Base-by-base conservation (phyloP, 1,140 invertebrate species). In the Anastrepha obliqua region DNA sequence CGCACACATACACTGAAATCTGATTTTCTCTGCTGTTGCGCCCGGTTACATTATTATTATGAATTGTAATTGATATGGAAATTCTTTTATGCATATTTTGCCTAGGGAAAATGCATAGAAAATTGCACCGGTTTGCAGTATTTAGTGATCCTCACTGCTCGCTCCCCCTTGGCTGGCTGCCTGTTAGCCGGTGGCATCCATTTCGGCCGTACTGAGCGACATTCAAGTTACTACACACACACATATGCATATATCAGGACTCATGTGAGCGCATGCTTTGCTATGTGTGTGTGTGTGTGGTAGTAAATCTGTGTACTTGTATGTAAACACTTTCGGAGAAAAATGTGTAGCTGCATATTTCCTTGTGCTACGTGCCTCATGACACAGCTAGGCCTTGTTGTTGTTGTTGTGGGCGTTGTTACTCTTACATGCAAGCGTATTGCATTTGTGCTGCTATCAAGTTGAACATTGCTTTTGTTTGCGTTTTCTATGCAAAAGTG, bases 1-100 rank as follows among this genome's bases (percentile, higher is more conserved):
- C 2, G n/a, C 55, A 39, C 4, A 58, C 29, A 20, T 58, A 13
- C 47, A 85, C 51, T 51, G 15, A 42, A 85, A 58, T 39, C n/a
- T 59, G 42, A 86, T 42, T 86, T 60, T 60, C 85, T 81, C 74
- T 81, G 74, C 17, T 42, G 74, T 55, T 81, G 74, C 74, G 74
- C 74, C 74, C 58, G 85, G 62, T 62, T 60, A 86, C 58, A 51
- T 86, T 86, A 64, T 87, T 87, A 87, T 87, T 87, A 87, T 87
- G 87, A 87, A 81, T 87, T 87, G 87, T 87, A 87, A 87, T 87
- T 87, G 87, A 87, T 87, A 87, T 87, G 70, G 67, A 87, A 87
- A 81, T 74, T 87, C 58, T 81, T 78, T 78, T 87, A 58, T 87
- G 86, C n/a, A 67, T 87, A 64, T 60, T 86, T 60, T 86, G 55